Evolutionary conservation across 1,140 invertebrate species (phyloP), one percentile per base, ranked within the genome.

Genomic region (Lucilia sericata): DNA sequence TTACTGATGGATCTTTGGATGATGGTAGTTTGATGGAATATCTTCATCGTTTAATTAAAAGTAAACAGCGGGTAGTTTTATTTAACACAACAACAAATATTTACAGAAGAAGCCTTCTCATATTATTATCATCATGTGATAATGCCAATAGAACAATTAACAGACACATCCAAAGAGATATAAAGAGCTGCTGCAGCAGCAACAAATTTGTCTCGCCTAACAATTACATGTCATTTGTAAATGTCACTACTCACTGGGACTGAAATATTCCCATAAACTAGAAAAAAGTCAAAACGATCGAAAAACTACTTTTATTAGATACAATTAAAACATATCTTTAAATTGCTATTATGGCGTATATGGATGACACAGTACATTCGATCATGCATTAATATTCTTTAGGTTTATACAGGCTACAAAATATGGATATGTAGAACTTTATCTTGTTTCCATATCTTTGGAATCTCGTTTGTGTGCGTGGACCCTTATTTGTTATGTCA

Each of bases 221-320:
- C 76, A 80, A 80, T 80, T 80, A 80, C 19, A 80, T 80, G 76
- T 51, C 76, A 80, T 80, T 80, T 49, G 42, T 80, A 51, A 80
- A 25, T 49, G 76, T 80, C 76, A 80, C 76, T 80, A 80, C 76
- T 80, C 1, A 21, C 19, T 55, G 51, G 13, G 5, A 17, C 51
- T 8, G 14, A 55, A 55, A 55, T 55, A n/a, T 42, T 42, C 42
- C 42, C 42, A 8, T 10, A 42, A 42, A 42, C 5, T 55, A 70
- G 1, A 19, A 21, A 70, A 70, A 19, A 70, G 42, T 42, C 60
- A 70, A 19, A 70, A 70, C 5, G n/a, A 70, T 55, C 51, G 51
- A 55, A 55, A 8, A 55, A 4, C 8, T n/a, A 55, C 4, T 55
- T 55, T 55, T 55, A 55, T 55, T 17, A 42, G 2, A 7, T 42